Conservation (phyloP, 2,113 vertebrate species). For the Morphnarchus princeps region DNA sequence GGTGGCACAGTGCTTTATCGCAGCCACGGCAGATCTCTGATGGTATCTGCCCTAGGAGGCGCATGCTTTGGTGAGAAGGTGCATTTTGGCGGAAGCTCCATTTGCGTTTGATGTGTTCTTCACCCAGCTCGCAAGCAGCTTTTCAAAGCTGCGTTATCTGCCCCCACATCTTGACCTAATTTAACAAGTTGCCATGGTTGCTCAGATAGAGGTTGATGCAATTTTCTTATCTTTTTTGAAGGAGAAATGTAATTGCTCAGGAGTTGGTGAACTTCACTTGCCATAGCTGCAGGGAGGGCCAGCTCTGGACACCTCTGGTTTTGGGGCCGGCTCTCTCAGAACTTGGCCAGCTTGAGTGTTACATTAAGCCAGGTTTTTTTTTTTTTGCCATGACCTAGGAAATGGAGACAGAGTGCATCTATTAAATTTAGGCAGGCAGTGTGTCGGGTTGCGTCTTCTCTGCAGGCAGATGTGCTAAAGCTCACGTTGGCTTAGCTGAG, state of each 20-base stretch:
- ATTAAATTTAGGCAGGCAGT: not conserved
- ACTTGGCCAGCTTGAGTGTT: not conserved
- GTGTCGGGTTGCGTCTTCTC: not conserved
- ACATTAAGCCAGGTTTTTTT: not conserved
- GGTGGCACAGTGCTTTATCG: constrained; percentile 4
- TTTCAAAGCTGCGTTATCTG: constrained; percentile 70
- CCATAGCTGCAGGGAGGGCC: constrained; percentile 13
- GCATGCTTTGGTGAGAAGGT: constrained; percentile 60
- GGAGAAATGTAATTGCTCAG: constrained; percentile 53
- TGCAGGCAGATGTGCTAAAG: not conserved
- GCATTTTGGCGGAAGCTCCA: constrained; percentile 68
- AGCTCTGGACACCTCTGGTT: not conserved
- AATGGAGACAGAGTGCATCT: not conserved
- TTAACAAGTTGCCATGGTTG: constrained; percentile 77
- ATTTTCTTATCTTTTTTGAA: constrained; percentile 71
- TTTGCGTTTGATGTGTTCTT: constrained; percentile 70
- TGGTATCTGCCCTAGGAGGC: constrained; percentile 59
- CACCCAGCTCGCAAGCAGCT: constrained; percentile 43
- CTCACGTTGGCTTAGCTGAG: not conserved
- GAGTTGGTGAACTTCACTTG: constrained; percentile 62
- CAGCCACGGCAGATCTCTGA: constrained; percentile 36
- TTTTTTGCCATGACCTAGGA: not conserved
- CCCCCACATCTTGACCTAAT: constrained; percentile 81
- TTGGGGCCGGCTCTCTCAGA: not conserved
- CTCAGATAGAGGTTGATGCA: constrained; percentile 64